phyloP scores from a whole-genome alignment of 1,140 invertebrate genomes.

The Camponotus pennsylvanicus region DNA sequence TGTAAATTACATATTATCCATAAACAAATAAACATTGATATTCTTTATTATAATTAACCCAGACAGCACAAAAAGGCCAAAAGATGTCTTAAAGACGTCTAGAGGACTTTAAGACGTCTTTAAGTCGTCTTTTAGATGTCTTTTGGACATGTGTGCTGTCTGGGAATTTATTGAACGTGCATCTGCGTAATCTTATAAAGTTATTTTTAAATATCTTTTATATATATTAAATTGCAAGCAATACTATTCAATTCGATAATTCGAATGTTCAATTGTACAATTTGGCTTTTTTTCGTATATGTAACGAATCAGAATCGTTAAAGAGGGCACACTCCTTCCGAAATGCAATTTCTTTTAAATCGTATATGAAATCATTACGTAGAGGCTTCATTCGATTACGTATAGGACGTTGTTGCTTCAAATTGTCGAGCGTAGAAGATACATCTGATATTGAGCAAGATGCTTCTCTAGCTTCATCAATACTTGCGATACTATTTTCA shows the following conservation, averaged over 20 bases:
- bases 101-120: too few species aligned
- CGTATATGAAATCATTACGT: slow-evolving; percentile 90
- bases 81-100: too few species aligned
- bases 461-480: slow-evolving; percentile 14
- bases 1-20: too few species aligned
- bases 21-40: too few species aligned
- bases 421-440: neutral
- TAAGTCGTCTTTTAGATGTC: too few species aligned
- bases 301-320: neutral
- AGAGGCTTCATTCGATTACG: slow-evolving; percentile 89
- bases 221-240: neutral
- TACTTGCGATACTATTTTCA: neutral
- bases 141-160: too few species aligned
- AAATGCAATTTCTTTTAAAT: slow-evolving; percentile 80
- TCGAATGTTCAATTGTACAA: neutral
- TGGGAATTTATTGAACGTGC: too few species aligned
- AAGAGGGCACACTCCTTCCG: slow-evolving; percentile 35
- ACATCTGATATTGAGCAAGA: neutral
- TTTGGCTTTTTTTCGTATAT: slow-evolving; percentile 10
- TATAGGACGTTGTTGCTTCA: slow-evolving; percentile 84
- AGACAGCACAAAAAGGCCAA: too few species aligned
- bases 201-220: too few species aligned
- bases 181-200: too few species aligned
- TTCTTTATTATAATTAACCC: too few species aligned
- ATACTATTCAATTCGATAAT: neutral